Percentiles rank a stretch among this genome's conserved stretches.
Evolutionary conservation across 2,888 invertebrate genomes (phyloP).

Genomic region (Eulithis prunata): DNA sequence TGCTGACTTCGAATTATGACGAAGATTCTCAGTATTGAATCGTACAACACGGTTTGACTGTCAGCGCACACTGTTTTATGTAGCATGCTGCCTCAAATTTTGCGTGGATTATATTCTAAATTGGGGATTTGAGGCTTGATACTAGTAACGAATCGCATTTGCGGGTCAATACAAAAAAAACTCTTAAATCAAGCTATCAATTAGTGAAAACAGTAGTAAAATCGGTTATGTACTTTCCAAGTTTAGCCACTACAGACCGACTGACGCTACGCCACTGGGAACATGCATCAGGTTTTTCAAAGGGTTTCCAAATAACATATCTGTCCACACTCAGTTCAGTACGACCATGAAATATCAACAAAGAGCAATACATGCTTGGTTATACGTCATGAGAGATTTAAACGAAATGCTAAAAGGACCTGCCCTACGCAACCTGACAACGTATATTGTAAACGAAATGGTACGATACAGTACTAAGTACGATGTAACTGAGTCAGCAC

Average conservation of each 20-base stretch:
- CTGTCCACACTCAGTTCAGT: conserved; percentile 26
- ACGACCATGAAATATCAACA: conserved; percentile 47
- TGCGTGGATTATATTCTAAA: conserved; percentile 25
- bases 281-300: neutral
- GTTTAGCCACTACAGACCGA: neutral
- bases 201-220: neutral
- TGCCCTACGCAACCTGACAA: conserved; percentile 83
- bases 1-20: conserved; percentile 69
- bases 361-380: conserved; percentile 80
- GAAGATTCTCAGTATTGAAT: conserved; percentile 54
- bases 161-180: neutral
- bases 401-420: conserved; percentile 63
- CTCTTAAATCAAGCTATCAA: neutral
- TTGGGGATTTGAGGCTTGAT: conserved; percentile 19
- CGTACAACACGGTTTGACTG: conserved; percentile 57
- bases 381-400: conserved; percentile 82
- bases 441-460: conserved; percentile 44
- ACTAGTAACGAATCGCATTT: neutral
- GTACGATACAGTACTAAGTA: conserved; percentile 39
- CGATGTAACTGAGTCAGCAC: conserved; percentile 70
- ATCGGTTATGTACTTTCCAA: neutral
- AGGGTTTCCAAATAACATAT: conserved; percentile 16
- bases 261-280: neutral
- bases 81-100: conserved; percentile 79
- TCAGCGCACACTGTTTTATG: conserved; percentile 81